phyloP scores from a whole-genome alignment of 2,888 invertebrate species.

The Trisateles emortualis region DNA sequence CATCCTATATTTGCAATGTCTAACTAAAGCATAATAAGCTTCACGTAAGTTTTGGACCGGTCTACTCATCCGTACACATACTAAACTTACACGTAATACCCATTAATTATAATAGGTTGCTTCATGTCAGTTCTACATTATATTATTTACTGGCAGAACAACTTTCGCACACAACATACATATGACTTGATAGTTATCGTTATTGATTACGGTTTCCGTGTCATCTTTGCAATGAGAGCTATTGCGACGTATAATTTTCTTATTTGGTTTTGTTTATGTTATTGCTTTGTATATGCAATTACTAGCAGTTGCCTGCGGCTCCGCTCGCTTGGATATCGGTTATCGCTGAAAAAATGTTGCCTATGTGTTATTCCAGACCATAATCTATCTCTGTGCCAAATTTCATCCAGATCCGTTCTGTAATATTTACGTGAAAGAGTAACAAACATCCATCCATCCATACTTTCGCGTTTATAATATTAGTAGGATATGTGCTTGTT shows the following conservation, averaged over 20 bases:
- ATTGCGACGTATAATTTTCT: neutral
- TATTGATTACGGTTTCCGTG: conserved; percentile 33
- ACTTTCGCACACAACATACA: conserved; percentile 37
- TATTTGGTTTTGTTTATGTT: neutral
- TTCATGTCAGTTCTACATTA: conserved; percentile 34
- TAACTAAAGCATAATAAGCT: conserved; percentile 26
- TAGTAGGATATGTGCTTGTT: too few relatives aligned
- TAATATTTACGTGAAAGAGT: too few relatives aligned
- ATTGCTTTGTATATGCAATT: too few relatives aligned
- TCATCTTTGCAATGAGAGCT: conserved; percentile 16
- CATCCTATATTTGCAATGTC: conserved; percentile 31
- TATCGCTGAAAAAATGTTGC: too few relatives aligned
- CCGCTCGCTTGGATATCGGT: too few relatives aligned
- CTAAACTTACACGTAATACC: conserved; percentile 45
- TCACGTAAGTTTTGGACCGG: conserved; percentile 45
- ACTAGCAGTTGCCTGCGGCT: too few relatives aligned
- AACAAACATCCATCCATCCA: too few relatives aligned
- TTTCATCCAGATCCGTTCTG: too few relatives aligned
- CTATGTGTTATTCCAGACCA: too few relatives aligned
- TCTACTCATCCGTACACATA: conserved; percentile 48
- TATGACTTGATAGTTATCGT: conserved; percentile 11
- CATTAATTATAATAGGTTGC: conserved; percentile 43
- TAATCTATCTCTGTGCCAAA: too few relatives aligned
- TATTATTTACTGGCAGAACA: conserved; percentile 40
- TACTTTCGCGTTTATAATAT: too few relatives aligned